These are phyloP conservation scores for Sorex maritimensis DNA, from an alignment of 2,797 vertebrate genomes.

Conservation along the genomic window DNA sequence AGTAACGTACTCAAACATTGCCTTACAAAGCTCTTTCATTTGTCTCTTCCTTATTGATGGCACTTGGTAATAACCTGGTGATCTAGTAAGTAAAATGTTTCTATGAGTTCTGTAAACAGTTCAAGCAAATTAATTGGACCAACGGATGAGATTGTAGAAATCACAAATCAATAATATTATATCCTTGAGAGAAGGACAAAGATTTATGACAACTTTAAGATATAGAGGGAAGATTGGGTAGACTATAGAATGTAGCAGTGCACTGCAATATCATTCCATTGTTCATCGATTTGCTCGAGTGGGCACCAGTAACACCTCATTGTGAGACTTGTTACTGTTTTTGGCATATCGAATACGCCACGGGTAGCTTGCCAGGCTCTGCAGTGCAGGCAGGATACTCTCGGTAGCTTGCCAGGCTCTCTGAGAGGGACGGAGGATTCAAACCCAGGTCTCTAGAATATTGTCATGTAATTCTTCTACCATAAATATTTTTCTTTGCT, in stretches of 20 bases:
- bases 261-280: too few relatives aligned
- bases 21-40: neutral
- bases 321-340: too few relatives aligned
- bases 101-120: neutral
- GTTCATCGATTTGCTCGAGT: too few relatives aligned
- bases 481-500: neutral
- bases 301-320: too few relatives aligned
- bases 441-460: neutral
- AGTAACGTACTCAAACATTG: neutral
- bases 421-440: too few relatives aligned
- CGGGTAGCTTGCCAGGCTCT: too few relatives aligned
- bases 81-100: neutral
- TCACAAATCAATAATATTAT: neutral
- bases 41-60: neutral
- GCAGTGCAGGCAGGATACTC: too few relatives aligned
- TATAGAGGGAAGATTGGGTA: neutral
- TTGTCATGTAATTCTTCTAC: neutral
- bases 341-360: too few relatives aligned
- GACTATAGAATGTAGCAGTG: too few relatives aligned
- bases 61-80: neutral
- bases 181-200: neutral
- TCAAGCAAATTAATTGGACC: neutral
- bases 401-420: too few relatives aligned
- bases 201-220: neutral
- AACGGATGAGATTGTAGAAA: too few relatives aligned